These are phyloP conservation scores for Falco columbarius DNA, from an alignment of 2,797 vertebrate genomes.

Conservation along the genomic window DNA sequence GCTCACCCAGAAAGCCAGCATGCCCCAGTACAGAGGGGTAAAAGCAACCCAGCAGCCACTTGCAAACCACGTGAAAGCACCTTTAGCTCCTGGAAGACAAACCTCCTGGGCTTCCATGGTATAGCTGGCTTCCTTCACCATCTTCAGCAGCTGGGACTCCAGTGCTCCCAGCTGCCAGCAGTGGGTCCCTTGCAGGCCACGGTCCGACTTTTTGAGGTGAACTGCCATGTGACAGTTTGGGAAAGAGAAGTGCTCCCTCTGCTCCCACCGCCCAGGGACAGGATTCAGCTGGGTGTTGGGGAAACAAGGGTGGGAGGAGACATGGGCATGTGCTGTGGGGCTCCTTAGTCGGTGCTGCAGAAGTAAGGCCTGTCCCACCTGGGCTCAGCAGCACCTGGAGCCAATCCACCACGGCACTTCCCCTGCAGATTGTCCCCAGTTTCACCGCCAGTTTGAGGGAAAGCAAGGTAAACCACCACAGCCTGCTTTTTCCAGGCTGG, in stretches of 20 bases:
- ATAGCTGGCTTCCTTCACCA: not conserved
- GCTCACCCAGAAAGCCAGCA: not conserved
- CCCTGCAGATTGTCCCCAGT: not conserved
- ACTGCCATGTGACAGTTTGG: accelerated
- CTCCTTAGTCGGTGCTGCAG: not conserved
- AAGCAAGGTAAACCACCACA: not conserved
- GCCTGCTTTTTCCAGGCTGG: not conserved
- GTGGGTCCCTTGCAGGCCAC: not conserved
- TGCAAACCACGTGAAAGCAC: not conserved
- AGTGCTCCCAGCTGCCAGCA: not conserved
- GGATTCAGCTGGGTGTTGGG: not conserved
- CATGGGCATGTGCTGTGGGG: not conserved
- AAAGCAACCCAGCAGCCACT: not conserved
- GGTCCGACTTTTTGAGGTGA: not conserved
- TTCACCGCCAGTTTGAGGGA: not conserved
- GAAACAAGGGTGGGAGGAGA: not conserved
- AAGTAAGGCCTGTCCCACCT: not conserved
- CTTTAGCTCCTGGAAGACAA: not conserved
- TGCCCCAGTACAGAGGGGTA: not conserved
- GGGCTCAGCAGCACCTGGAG: not conserved
- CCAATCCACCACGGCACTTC: not conserved
- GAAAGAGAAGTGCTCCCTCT: not conserved
- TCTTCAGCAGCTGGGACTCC: not conserved
- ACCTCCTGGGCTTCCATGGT: not conserved
- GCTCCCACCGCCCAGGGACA: not conserved